Evolutionary conservation across 2,888 invertebrate genomes (phyloP), one percentile per base, ranked within the genome.

Genomic region (Chymomyza fuscimana): DNA sequence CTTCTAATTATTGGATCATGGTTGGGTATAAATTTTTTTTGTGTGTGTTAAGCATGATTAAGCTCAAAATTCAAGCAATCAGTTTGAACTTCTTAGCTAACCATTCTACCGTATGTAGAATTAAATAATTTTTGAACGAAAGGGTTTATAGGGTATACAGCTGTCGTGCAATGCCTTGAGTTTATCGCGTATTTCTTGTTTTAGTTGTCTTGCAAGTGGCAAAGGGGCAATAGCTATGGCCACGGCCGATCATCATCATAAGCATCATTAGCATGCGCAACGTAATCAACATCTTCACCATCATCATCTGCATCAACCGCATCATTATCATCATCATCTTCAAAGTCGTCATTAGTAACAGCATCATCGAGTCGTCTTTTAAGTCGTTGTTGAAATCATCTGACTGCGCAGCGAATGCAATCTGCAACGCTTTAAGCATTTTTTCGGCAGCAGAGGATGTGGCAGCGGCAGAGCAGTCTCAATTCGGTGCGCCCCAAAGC

Each of bases 401-500:
- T 46, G 68, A 70, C 67, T 77, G 79, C 86, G 87, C 82, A 79
- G 77, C 90, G 89, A 89, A 89, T 89, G 87, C 82, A 89, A 89
- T 89, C 84, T 83, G 88, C 84, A 82, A 89, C 86, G 89, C 89
- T 87, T 81, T 76, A 79, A 88, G 89, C 82, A 72, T 81, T 80
- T 79, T 62, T 70, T 64, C 40, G 58, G 64, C 50, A 9, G 50
- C 59, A 22, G 60, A 36, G 40, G 40, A 12, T 12, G 12, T 46
- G 40, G 40, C 40, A 12, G 40, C 40, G 40, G 40, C 40, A 46
- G 40, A 81, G 70, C 65, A 63, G 77, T 69, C 72, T 72, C 83
- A 52, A 81, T 81, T 81, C 74, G 81, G 72, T 65, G 73, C 76
- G 81, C 74, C 74, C 65, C 69, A 16, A 54, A 54, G 22, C 19